Evolutionary conservation across 1,140 invertebrate genomes (phyloP), one percentile per base, ranked within the genome.

Genomic region (Bombus fervidus): DNA sequence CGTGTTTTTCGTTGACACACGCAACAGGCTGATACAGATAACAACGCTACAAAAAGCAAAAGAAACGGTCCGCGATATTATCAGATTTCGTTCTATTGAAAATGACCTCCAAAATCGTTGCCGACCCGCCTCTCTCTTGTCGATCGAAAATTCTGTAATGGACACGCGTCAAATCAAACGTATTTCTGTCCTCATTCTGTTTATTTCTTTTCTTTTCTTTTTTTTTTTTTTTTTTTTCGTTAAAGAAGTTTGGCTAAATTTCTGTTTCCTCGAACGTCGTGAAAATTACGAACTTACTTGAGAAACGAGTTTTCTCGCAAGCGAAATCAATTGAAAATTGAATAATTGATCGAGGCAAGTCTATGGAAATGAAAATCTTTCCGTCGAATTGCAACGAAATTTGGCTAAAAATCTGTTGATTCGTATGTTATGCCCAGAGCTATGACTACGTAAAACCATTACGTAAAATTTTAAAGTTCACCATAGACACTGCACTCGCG

Each of bases 41-140:
- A n/a, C 18, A 53, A 53, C 18, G 28, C 0, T 15, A 22, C 3
- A 31, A n/a, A 62, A 31, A 10, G 22, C 13, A 4, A 12, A 66
- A 12, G 10, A 37, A 47, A 37, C n/a, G 39, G 12, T 18, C 0
- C 31, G 77, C 15, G 78, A 34, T 59, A 64, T 59, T 53, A 39
- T 37, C 37, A 47, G 68, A 74, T 86, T 87, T 81, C 73, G 73
- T 87, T 87, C 43, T 37, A 87, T 87, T 66, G 73, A 86, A 81
- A 66, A 62, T 87, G 43, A 43, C 73, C 15, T 8, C 4, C 2
- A 34, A 79, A 39, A 43, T 39, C 37, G 76, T 62, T 43, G 9
- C 8, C 43, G 13, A 43, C 13, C 3, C 13, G 43, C 43, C 43
- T 47, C 0, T 47, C 13, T 18, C 43, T 47, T 47, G 12, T 18